Base-by-base conservation (phyloP, 2,113 vertebrate species). In the Lophochroa leadbeateri region DNA sequence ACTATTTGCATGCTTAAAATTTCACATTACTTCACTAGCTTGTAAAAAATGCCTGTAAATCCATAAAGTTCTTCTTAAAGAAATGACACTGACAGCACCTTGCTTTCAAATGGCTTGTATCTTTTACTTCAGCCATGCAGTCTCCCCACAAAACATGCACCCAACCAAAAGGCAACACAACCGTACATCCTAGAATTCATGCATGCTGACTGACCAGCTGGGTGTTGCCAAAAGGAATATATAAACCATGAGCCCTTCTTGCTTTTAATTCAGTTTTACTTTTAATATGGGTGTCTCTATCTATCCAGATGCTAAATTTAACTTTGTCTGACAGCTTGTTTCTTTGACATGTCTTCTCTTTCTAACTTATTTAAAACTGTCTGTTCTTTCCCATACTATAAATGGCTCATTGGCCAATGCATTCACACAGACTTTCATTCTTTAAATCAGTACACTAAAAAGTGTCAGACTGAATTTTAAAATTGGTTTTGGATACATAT, bases 181-280 rank as follows among this genome's bases (percentile, higher is more conserved):
- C 24, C 8, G 19, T 2, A 53, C 0, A 75, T 58, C 15, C 0
- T 55, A 35, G 33, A 58, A 82, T 55, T 29, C 0, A 1, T 58
- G 27, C 11, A 12, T 29, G 37, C 64, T 4, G 7, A 8, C 47
- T 57, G 84, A 35, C 25, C 27, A 28, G 46, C 11, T 64, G 44
- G 25, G 27, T 44, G 49, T 15, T 83, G 76, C 63, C 50, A 75
- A 71, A 82, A 84, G 17, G 31, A 82, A 60, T 7, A 17, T 3
- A 47, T 3, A 58, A 90, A 76, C 5, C 7, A 20, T 21, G 14
- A 74, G 25, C 5, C 1, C 12, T 64, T 39, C 12, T 11, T 52
- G 27, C 21, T 64, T 44, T 85, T 28, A 57, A 65, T 35, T 91
- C 63, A 55, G 13, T 35, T 31, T 47, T 86, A 24, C 3, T 14